Percentiles rank a stretch among this genome's conserved stretches.
These are phyloP conservation scores for Teleopsis dalmanni DNA, from an alignment of 1,140 invertebrate species.

Conservation along the genomic window DNA sequence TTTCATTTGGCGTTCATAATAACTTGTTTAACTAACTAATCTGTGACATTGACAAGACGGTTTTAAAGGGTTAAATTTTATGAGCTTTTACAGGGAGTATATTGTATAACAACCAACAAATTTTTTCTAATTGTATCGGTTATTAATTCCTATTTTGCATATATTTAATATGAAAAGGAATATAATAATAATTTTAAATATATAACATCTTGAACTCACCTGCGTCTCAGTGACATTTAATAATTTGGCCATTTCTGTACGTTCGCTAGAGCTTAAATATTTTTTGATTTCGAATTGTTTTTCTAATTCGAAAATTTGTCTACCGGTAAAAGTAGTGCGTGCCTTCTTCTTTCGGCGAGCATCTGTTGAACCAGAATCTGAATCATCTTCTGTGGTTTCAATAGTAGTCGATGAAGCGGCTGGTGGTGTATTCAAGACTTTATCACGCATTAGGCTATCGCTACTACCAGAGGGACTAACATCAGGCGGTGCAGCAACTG, in stretches of 20 bases:
- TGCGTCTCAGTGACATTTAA: constrained; percentile 93
- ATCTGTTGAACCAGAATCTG: constrained; percentile 53
- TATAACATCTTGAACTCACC: constrained; percentile 56
- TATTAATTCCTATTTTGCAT: no score
- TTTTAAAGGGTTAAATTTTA: no score
- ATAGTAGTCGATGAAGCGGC: constrained; percentile 17
- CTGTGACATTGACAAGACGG: no score
- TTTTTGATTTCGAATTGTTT: constrained; percentile 94
- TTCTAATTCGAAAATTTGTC: constrained; percentile 93
- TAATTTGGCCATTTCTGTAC: constrained; percentile 87
- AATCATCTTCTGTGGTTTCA: constrained; percentile 49
- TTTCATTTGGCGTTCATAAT: no score
- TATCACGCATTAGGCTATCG: constrained; percentile 34
- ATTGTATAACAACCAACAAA: no score
- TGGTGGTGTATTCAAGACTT: constrained; percentile 20
- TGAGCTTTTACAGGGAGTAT: no score
- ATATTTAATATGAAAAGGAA: no score
- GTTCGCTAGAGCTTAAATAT: constrained; percentile 89
- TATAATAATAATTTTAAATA: no score
- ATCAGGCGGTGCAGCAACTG: constrained; percentile 17
- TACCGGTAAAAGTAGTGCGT: constrained; percentile 87
- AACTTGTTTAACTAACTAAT: no score
- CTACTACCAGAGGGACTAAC: constrained; percentile 33
- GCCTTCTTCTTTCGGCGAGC: constrained; percentile 86
- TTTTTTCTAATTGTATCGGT: no score